phyloP scores from a whole-genome alignment of 2,113 vertebrate genomes.

The Hippocampus barbouri region DNA sequence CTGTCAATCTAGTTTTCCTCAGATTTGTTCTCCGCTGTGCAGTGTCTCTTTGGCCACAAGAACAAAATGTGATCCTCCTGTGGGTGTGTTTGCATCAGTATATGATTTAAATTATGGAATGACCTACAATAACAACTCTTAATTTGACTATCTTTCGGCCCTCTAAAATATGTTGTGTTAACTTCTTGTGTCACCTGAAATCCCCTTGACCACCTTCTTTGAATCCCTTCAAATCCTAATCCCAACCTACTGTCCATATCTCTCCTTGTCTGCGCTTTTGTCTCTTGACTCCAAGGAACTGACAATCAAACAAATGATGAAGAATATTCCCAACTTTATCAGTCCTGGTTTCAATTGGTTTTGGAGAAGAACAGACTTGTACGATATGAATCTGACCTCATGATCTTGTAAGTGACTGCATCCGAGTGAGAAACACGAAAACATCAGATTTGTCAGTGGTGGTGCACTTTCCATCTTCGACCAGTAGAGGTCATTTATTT shows the following conservation, averaged over 20 bases:
- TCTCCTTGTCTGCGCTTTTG: neutral
- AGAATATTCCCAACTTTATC: conserved; percentile 82
- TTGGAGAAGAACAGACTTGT: conserved; percentile 91
- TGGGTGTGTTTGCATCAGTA: neutral
- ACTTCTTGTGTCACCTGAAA: neutral
- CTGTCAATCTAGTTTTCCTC: neutral
- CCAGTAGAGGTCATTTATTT: neutral
- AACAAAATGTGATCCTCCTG: neutral
- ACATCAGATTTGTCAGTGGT: neutral
- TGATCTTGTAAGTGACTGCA: conserved; percentile 71
- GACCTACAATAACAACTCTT: neutral
- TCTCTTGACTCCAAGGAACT: conserved; percentile 25
- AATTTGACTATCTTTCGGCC: neutral
- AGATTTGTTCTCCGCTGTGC: neutral
- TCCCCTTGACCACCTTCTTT: neutral
- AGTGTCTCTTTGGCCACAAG: neutral
- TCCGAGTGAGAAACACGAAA: neutral
- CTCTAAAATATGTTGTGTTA: conserved; percentile 4
- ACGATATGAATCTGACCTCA: conserved; percentile 87
- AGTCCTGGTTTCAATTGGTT: conserved; percentile 90
- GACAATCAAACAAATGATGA: conserved; percentile 24
- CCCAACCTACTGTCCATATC: neutral
- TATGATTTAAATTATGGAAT: neutral
- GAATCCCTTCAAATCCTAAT: neutral
- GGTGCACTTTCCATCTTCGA: neutral